phyloP scores from a whole-genome alignment of 2,113 vertebrate genomes.

The Nannospalax galili region DNA sequence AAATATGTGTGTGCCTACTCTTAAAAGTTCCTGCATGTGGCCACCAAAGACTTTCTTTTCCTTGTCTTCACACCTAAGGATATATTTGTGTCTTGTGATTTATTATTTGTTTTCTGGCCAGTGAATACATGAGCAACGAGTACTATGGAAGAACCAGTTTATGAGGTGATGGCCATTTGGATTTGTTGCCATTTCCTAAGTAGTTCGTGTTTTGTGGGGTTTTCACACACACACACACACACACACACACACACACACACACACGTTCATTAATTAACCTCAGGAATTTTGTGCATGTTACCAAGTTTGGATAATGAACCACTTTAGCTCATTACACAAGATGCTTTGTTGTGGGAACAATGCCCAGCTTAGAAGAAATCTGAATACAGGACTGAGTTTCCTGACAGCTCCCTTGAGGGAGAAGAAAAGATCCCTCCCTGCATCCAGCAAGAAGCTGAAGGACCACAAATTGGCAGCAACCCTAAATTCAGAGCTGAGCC shows the following conservation, averaged over 20 bases:
- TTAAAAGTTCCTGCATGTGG: slow-evolving; percentile 65
- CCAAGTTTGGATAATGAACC: background rate
- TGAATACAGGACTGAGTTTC: slow-evolving; percentile 30
- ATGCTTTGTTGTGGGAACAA: slow-evolving; percentile 18
- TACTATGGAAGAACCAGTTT: slow-evolving; percentile 11
- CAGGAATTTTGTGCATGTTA: background rate
- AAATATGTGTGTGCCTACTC: slow-evolving; percentile 76
- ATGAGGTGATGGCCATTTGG: background rate
- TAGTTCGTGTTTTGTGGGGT: background rate
- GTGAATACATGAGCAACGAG: slow-evolving; percentile 55
- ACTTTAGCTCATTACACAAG: slow-evolving; percentile 38
- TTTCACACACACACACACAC: background rate
- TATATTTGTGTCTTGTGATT: slow-evolving; percentile 73
- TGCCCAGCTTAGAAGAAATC: slow-evolving; percentile 28
- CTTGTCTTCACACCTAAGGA: slow-evolving; percentile 74
- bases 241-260: accelerated
- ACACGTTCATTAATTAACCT: background rate
- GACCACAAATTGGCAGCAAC: background rate
- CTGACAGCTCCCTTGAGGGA: background rate
- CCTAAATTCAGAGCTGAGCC: slow-evolving; percentile 18
- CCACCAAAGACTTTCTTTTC: slow-evolving; percentile 73
- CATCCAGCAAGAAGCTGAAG: background rate
- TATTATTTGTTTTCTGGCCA: slow-evolving; percentile 72
- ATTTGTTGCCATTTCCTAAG: slow-evolving; percentile 34
- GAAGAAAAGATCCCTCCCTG: slow-evolving; percentile 11